Conservation (phyloP, 2,113 vertebrate genomes). For the Cololabis saira region DNA sequence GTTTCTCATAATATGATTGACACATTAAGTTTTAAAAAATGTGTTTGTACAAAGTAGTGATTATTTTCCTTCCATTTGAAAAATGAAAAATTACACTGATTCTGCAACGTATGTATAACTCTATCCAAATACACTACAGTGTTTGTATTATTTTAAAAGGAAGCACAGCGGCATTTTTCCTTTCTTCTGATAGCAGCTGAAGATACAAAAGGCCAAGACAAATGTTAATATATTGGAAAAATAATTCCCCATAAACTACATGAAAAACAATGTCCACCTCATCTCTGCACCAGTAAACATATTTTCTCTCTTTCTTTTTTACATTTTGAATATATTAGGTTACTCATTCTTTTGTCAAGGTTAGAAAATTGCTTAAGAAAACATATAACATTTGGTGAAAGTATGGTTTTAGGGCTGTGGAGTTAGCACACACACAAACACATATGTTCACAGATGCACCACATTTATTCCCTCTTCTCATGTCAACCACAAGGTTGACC, state of each 20-base stretch:
- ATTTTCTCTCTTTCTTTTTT: too few species aligned
- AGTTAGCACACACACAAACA: slow-evolving; percentile 24
- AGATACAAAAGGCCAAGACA: neutral
- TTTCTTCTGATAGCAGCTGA: neutral
- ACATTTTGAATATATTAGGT: too few species aligned
- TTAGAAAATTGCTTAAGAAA: slow-evolving; percentile 7
- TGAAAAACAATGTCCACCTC: too few species aligned
- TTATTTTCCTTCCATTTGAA: too few species aligned
- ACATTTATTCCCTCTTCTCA: slow-evolving; percentile 55
- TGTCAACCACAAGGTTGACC: slow-evolving; percentile 70
- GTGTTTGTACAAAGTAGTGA: neutral
- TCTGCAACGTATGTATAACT: neutral
- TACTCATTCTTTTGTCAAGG: too few species aligned
- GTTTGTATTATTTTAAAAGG: neutral
- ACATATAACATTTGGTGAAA: slow-evolving; percentile 24
- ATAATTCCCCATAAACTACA: too few species aligned
- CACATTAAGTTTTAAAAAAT: neutral
- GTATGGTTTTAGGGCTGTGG: slow-evolving; percentile 13
- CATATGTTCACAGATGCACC: neutral
- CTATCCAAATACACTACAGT: too few species aligned
- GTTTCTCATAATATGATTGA: neutral
- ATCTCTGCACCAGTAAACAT: too few species aligned
- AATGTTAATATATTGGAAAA: too few species aligned
- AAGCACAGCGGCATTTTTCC: neutral
- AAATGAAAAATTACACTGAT: neutral